phyloP scores from a whole-genome alignment of 2,797 vertebrate species.

The Poecilia picta region DNA sequence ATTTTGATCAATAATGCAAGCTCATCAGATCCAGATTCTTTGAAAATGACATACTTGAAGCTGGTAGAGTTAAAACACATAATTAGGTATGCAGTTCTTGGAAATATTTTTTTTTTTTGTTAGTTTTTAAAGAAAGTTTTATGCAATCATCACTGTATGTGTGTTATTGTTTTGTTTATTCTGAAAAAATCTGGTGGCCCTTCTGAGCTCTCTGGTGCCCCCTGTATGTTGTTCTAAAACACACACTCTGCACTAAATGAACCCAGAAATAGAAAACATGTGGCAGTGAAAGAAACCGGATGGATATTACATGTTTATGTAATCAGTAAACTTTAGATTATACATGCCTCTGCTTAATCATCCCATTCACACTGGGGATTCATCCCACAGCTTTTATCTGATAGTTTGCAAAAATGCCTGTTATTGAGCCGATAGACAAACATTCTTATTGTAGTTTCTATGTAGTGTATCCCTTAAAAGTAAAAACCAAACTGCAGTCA shows the following conservation, averaged over 20 bases:
- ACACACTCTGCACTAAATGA: no score
- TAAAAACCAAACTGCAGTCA: not conserved
- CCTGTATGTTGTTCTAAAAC: not conserved
- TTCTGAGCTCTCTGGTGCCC: not conserved
- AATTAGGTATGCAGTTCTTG: not conserved
- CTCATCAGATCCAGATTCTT: not conserved
- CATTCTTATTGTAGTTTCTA: not conserved
- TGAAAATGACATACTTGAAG: not conserved
- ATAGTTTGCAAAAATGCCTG: not conserved
- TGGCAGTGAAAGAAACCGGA: not conserved
- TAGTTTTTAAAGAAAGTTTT: not conserved
- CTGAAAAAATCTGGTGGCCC: not conserved
- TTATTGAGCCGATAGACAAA: not conserved
- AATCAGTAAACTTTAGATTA: not conserved
- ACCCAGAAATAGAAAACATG: not conserved
- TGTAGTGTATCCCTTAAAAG: not conserved
- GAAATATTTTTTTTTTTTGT: not conserved
- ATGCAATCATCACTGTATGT: not conserved
- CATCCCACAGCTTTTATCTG: not conserved
- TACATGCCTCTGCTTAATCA: constrained; percentile 30
- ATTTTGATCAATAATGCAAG: not conserved
- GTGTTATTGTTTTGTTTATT: not conserved
- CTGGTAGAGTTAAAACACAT: not conserved
- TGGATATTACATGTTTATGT: not conserved
- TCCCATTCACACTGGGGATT: constrained; percentile 13